Evolutionary conservation across 1,140 invertebrate genomes (phyloP), one percentile per base, ranked within the genome.

Genomic region (Goniozus legneri): DNA sequence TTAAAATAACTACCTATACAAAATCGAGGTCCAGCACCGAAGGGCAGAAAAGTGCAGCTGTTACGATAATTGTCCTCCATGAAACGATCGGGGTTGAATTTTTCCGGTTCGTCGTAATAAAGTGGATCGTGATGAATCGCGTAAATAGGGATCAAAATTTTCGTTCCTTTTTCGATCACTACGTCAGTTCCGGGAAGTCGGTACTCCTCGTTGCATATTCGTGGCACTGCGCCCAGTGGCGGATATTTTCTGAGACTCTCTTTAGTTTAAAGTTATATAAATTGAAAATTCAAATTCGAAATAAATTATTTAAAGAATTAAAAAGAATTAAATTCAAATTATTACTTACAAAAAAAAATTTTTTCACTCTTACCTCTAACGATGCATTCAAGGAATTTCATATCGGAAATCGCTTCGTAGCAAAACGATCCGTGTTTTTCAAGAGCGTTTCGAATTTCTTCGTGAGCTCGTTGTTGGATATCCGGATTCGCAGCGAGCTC

Each of bases 31-130:
- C 85, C 84, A 47, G 80, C 82, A 1, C 83, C 82, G 53, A 87
- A 87, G 2, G 83, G 80, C 38, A 84, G 54, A 62, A 76, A 83
- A 0, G 67, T 67, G 41, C 64, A 73, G 2, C 62, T 62, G 41
- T 60, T 44, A 30, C 76, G 64, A 40, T 73, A 57, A 44, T 78
- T 75, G 43, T 73, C 67, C 13, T 79, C 73, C 3, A 72, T 53
- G 60, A 87, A 88, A 45, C 84, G 67, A 44, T 86, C 81, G 0
- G 86, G 85, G 65, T 86, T 76, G 59, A 84, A 88, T 21, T 62
- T 65, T 32, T 82, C 76, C 3, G 85, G 84, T 44, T 87, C 71
- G 19, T 82, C 76, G 58, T 77, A 88, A 54, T 76, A 77, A 14
- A 79, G 57, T 2, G 77, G 68, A 60, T 86, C 79, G 22, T 65